Evolutionary conservation across 2,113 vertebrate genomes (phyloP).

Genomic region (Corythoichthys haematopterus): DNA sequence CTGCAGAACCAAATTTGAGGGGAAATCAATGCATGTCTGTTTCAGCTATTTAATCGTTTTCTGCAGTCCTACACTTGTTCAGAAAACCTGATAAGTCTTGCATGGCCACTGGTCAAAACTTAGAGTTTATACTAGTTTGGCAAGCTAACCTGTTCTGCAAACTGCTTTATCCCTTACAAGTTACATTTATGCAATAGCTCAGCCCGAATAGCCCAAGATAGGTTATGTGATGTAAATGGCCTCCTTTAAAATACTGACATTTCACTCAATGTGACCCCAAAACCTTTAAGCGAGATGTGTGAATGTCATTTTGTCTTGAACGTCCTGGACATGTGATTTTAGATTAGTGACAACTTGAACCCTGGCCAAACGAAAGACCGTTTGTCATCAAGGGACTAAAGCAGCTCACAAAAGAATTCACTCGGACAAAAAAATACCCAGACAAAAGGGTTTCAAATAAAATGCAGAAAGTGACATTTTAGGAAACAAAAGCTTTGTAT

Average conservation of each 20-base stretch:
- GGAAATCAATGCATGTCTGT: constrained; percentile 44
- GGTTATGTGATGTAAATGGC: constrained; percentile 47
- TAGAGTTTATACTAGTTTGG: not conserved
- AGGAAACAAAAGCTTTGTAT: constrained; percentile 30
- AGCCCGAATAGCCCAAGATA: constrained; percentile 14
- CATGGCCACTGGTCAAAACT: not conserved
- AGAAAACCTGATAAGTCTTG: constrained; percentile 25
- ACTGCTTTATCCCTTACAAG: constrained; percentile 1
- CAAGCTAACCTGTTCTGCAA: not conserved
- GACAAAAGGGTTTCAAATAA: constrained; percentile 28
- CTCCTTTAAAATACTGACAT: constrained; percentile 63
- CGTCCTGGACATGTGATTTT: constrained; percentile 38
- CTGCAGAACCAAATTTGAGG: constrained; percentile 28
- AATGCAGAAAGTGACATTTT: constrained; percentile 27
- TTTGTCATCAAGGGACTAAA: constrained; percentile 41
- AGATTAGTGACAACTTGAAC: constrained; percentile 31
- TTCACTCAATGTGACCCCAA: constrained; percentile 48
- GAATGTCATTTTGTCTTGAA: constrained; percentile 42
- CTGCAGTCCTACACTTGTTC: constrained; percentile 6
- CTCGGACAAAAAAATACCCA: constrained; percentile 14
- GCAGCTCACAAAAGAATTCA: constrained; percentile 14
- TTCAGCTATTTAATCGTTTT: constrained; percentile 37
- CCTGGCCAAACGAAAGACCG: constrained; percentile 37
- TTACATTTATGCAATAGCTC: constrained; percentile 9
- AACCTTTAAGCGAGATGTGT: constrained; percentile 45